Conservation (phyloP, 2,888 invertebrate species). For the Ormia ochracea region DNA sequence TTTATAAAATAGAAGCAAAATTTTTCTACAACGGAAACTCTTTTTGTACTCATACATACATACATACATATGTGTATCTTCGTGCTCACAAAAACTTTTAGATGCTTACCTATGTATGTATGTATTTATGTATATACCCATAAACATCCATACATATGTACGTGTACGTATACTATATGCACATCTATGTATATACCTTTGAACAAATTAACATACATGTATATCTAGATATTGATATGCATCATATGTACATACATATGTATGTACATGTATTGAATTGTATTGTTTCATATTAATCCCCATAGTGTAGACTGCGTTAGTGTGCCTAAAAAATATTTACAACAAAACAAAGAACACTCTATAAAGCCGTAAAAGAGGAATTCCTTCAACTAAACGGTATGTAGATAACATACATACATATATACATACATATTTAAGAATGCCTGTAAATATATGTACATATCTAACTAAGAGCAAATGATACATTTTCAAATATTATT, state of each 20-base stretch:
- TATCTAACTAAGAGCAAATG: background rate
- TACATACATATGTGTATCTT: background rate
- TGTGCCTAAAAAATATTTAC: conserved; percentile 43
- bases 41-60: background rate
- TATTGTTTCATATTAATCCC: no score
- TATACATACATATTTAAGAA: no score
- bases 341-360: conserved; percentile 15
- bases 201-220: background rate
- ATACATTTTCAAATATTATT: background rate
- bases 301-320: conserved; percentile 39
- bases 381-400: background rate
- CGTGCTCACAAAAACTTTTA: background rate
- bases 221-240: no score
- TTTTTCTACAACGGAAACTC: no score
- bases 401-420: background rate
- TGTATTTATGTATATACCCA: background rate
- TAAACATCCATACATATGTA: background rate
- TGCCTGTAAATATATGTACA: no score
- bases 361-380: background rate
- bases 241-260: no score
- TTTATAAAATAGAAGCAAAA: no score
- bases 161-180: background rate
- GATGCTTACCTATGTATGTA: background rate
- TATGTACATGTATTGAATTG: no score
- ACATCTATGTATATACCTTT: background rate